Evolutionary conservation across 2,113 vertebrate genomes (phyloP).

Genomic region (Cervus canadensis): DNA sequence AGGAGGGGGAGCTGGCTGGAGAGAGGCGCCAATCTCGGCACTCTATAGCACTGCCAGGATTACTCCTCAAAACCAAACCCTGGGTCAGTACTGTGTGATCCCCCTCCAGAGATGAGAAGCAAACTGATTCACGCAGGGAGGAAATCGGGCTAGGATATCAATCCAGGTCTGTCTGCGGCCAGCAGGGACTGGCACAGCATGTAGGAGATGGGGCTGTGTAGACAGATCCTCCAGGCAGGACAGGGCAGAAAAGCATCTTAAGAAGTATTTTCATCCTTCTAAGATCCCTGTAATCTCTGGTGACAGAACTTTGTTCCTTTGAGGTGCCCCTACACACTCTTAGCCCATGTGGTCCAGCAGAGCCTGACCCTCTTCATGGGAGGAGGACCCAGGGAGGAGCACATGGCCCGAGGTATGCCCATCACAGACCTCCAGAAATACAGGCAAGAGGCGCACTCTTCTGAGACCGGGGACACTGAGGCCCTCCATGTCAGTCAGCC

Average conservation of each 20-base stretch:
- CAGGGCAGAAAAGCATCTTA: not conserved
- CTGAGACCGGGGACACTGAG: not conserved
- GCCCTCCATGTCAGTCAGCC: not conserved
- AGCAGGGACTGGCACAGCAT: accelerated
- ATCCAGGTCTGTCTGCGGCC: not conserved
- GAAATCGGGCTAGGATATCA: not conserved
- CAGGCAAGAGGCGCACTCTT: not conserved
- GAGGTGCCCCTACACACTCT: not conserved
- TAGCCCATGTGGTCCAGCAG: not conserved
- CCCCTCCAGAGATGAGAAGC: not conserved
- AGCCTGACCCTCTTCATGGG: not conserved
- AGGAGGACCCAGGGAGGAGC: not conserved
- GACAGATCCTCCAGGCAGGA: not conserved
- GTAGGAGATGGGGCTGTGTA: not conserved
- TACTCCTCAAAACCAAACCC: not conserved
- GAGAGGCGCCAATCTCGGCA: accelerated
- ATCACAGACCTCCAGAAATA: not conserved
- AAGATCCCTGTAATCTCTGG: not conserved
- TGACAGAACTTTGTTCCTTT: not conserved
- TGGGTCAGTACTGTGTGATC: not conserved
- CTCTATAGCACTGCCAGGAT: too few relatives aligned
- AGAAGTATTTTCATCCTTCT: not conserved
- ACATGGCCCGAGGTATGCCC: not conserved
- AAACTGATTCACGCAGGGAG: not conserved
- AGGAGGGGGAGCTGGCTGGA: not conserved